A percentile compares a stretch with the other conserved stretches of the same genome.
phyloP scores from a whole-genome alignment of 2,888 invertebrate genomes.

The Anaspis maculata region DNA sequence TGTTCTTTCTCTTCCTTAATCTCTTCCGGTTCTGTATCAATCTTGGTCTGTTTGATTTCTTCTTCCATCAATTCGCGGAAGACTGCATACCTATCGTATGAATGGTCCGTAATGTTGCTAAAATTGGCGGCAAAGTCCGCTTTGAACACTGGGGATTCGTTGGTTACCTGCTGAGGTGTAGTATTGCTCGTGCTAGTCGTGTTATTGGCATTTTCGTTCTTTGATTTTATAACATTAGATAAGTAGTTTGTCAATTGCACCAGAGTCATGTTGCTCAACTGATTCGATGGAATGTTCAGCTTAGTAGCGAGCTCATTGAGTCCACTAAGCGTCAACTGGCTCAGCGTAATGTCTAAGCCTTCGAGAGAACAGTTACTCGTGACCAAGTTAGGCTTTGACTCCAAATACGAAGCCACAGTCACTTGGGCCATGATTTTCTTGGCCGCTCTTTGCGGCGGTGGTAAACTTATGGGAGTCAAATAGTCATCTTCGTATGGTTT shows the following conservation, averaged over 20 bases:
- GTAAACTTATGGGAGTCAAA: slow-evolving; percentile 54
- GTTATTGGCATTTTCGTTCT: slow-evolving; percentile 13
- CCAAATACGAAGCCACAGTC: slow-evolving; percentile 23
- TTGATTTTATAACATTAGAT: slow-evolving; percentile 48
- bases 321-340: slow-evolving; percentile 72
- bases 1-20: slow-evolving; percentile 26
- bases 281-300: slow-evolving; percentile 66
- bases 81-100: slow-evolving; percentile 77
- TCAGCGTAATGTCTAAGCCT: slow-evolving; percentile 69
- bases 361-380: slow-evolving; percentile 30
- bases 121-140: slow-evolving; percentile 61
- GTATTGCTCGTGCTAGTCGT: slow-evolving; percentile 11
- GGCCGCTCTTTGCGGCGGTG: slow-evolving; percentile 42
- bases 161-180: slow-evolving; percentile 29
- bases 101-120: slow-evolving; percentile 20
- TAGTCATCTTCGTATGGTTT: slow-evolving; percentile 53
- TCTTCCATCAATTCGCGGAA: slow-evolving; percentile 76
- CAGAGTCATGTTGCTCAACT: slow-evolving; percentile 77
- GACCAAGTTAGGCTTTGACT: slow-evolving; percentile 22
- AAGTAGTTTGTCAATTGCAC: slow-evolving; percentile 79
- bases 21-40: slow-evolving; percentile 36
- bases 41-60: slow-evolving; percentile 54
- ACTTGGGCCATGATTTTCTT: slow-evolving; percentile 24
- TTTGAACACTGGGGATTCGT: slow-evolving; percentile 53
- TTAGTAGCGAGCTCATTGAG: slow-evolving; percentile 71